Evolutionary conservation across 53 echinoderm and acorn worm genomes (phyloP).

Genomic region (Zoroaster sp.): DNA sequence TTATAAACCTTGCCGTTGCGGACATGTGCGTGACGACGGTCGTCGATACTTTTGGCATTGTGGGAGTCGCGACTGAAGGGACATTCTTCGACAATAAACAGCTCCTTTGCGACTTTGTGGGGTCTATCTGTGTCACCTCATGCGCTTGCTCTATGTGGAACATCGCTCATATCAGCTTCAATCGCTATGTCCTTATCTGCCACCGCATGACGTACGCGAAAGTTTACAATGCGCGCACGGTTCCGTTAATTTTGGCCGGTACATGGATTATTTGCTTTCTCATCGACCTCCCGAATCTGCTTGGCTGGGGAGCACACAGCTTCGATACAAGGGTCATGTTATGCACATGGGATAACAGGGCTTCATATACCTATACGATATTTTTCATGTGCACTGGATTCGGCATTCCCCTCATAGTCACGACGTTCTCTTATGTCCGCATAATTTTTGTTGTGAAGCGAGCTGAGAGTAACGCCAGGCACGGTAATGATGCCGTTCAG

Average conservation of each 20-base stretch:
- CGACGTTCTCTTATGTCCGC: conserved; percentile 68
- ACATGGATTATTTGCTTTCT: conserved; percentile 78
- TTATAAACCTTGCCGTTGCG: conserved; percentile 81
- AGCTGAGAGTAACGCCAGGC: conserved; percentile 30
- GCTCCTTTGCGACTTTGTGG: conserved; percentile 73
- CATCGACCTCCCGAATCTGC: conserved; percentile 82
- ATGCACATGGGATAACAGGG: conserved; percentile 83
- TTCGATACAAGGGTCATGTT: conserved; percentile 79
- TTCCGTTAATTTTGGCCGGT: conserved; percentile 52
- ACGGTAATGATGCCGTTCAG: conserved; percentile 14
- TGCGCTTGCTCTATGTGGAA: conserved; percentile 92
- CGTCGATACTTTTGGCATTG: conserved; percentile 71
- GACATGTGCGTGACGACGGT: conserved; percentile 78
- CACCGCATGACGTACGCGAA: conserved; percentile 65
- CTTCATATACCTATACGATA: conserved; percentile 75
- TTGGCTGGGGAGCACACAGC: conserved; percentile 83
- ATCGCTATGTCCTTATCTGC: conserved; percentile 82
- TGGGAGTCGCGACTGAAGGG: conserved; percentile 67
- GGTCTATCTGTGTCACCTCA: conserved; percentile 76
- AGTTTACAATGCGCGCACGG: conserved; percentile 78
- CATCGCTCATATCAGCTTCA: conserved; percentile 78
- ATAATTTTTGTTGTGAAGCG: conserved; percentile 54
- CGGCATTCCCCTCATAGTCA: conserved; percentile 61
- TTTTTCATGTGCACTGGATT: conserved; percentile 76
- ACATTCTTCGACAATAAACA: conserved; percentile 62